Percentiles rank a stretch among this genome's conserved stretches.
Conservation (phyloP, 2,888 invertebrate genomes). For the Acholoe squamosa region DNA sequence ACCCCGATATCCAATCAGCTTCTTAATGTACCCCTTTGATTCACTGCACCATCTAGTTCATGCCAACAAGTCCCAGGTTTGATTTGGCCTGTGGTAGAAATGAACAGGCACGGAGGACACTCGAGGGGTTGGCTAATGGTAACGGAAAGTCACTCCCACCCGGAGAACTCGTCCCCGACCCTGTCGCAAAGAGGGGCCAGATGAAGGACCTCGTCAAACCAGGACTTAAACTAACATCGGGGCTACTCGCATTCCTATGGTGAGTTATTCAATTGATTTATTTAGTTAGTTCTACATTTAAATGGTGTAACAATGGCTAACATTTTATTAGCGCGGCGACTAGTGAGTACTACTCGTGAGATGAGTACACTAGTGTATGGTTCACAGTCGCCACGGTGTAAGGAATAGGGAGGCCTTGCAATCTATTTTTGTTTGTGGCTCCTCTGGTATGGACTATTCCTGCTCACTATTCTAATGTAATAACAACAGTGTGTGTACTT, state of each 20-base stretch:
- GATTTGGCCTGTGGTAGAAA: conserved; percentile 1
- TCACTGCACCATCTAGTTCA: neutral
- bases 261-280: neutral
- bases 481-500: too few species aligned
- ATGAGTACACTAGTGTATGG: too few species aligned
- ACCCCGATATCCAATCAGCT: too few species aligned
- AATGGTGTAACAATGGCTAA: too few species aligned
- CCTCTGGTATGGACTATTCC: too few species aligned
- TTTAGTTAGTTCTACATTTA: neutral
- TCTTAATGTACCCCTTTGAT: too few species aligned
- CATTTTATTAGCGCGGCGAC: too few species aligned
- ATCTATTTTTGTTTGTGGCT: too few species aligned
- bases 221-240: conserved; percentile 14
- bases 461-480: too few species aligned
- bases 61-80: conserved; percentile 49
- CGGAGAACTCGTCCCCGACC: neutral
- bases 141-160: conserved; percentile 49
- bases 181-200: neutral
- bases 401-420: too few species aligned
- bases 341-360: too few species aligned
- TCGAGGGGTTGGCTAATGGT: conserved; percentile 13
- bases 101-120: neutral
- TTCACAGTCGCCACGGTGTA: too few species aligned
- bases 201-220: conserved; percentile 55
- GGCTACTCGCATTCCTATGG: conserved; percentile 50